Percentiles rank a stretch among this genome's conserved stretches.
Conservation (phyloP, 1,140 invertebrate species). For the Aphidius gifuensis region DNA sequence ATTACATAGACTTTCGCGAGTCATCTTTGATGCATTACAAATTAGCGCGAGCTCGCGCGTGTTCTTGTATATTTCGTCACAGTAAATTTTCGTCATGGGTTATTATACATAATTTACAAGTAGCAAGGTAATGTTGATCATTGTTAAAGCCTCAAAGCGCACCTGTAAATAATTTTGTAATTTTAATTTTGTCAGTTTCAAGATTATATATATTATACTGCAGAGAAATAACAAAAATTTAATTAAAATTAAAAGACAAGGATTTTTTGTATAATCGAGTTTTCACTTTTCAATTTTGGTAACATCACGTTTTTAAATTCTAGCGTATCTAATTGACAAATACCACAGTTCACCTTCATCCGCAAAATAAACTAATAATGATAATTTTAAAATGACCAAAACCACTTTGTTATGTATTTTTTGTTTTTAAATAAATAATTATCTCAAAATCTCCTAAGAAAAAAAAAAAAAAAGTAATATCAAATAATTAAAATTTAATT, state of each 20-base stretch:
- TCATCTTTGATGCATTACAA: slow-evolving; percentile 11
- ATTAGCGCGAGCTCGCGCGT: background rate
- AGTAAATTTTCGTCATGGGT: slow-evolving; percentile 15
- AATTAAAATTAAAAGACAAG: background rate
- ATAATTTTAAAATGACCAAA: background rate
- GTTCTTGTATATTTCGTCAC: slow-evolving; percentile 24
- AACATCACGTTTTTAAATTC: slow-evolving; percentile 6
- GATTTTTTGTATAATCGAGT: slow-evolving; percentile 20
- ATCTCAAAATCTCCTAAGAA: too few relatives aligned
- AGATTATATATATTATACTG: background rate
- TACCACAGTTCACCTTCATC: background rate
- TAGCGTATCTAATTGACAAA: slow-evolving; percentile 23
- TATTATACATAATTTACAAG: slow-evolving; percentile 22
- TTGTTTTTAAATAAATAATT: too few relatives aligned
- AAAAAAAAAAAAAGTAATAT: too few relatives aligned
- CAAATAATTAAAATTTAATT: too few relatives aligned
- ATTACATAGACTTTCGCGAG: background rate
- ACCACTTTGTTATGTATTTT: too few relatives aligned
- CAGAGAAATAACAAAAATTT: background rate
- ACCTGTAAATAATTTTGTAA: slow-evolving; percentile 3
- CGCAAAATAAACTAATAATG: slow-evolving; percentile 5
- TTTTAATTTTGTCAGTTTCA: background rate
- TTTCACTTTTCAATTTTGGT: slow-evolving; percentile 20
- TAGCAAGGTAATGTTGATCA: background rate
- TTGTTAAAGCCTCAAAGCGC: background rate